Evolutionary conservation across 2,797 vertebrate species (phyloP), one percentile per base, ranked within the genome.

Genomic region (Neopelma chrysocephalum): DNA sequence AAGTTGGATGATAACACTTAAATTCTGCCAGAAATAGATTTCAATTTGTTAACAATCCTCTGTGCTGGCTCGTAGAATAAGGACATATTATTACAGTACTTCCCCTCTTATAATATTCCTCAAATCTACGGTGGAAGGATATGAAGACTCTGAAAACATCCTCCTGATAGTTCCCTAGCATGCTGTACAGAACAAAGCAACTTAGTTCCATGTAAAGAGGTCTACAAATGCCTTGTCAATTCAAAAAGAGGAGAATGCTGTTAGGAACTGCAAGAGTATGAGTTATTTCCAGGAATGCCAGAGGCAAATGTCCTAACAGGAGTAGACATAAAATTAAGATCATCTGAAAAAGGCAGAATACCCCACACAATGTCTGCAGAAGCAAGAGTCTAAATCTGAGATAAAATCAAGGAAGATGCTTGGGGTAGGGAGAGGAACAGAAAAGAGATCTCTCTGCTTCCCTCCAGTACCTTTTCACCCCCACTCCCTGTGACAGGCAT

Each of bases 401-500:
- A 19, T 4, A n/a, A 87, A 56, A 56, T 50, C 23, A 47, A 71
- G 34, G 29, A 76, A 23, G n/a, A 29, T 36, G 29, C 17, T 40
- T 56, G 48, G 36, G 54, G 7, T n/a, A 32, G 22, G 42, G 47
- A 60, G 29, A 40, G 15, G 73, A 93, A 40, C 11, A 51, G 17
- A 34, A 36, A 23, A 38, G n/a, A 68, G 79, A 64, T 42, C 53
- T 60, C 84, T 94, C 47, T 48, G 50, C 68, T 77, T 92, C 64
- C 61, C 5, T 93, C 85, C 42, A 38, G 6, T 87, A 84, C 58
- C 78, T 96, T 75, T 82, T 90, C 72, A 16, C 47, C 48, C 77
- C 15, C 65, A 22, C 47, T 45, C 12, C 2, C 90, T 91, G 87
- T 98, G 97, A 97, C 96, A 96, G 93, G 85, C 95, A 65, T 97